Conservation (phyloP, 2,113 vertebrate genomes). For the Tachysurus vachellii region DNA sequence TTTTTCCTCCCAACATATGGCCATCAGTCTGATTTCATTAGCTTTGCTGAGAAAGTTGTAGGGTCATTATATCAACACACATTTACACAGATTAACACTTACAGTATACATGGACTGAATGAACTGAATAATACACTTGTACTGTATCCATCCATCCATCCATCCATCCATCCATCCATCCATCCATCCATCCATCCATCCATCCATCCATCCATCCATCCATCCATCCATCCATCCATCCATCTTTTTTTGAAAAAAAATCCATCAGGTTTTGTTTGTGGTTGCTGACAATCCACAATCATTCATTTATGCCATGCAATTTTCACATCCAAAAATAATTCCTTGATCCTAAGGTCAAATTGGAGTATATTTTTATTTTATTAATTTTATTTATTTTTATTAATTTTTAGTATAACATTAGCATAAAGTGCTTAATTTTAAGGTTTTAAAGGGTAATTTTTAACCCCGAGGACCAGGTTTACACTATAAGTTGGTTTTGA, state of each 20-base stretch:
- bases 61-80: slow-evolving; percentile 2
- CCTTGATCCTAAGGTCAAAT: not conserved
- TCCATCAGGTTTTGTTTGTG: not conserved
- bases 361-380: too few species aligned
- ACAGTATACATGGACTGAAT: not conserved
- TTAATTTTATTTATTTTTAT: too few species aligned
- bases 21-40: slow-evolving; percentile 34
- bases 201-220: too few species aligned
- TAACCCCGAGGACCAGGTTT: too few species aligned
- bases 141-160: not conserved
- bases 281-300: not conserved
- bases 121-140: not conserved
- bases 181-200: too few species aligned
- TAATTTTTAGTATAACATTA: too few species aligned
- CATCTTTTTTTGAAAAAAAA: too few species aligned
- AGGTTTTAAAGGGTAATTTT: too few species aligned
- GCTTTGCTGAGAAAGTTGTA: slow-evolving; percentile 7
- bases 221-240: too few species aligned
- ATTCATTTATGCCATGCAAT: not conserved
- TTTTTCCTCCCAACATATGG: slow-evolving; percentile 32
- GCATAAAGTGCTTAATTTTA: too few species aligned
- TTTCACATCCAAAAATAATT: not conserved
- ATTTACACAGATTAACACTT: not conserved
- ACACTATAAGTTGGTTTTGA: not conserved
- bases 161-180: not conserved